Evolutionary conservation across 2,888 invertebrate genomes (phyloP), one percentile per base, ranked within the genome.

Genomic region (Cephus pulcher): DNA sequence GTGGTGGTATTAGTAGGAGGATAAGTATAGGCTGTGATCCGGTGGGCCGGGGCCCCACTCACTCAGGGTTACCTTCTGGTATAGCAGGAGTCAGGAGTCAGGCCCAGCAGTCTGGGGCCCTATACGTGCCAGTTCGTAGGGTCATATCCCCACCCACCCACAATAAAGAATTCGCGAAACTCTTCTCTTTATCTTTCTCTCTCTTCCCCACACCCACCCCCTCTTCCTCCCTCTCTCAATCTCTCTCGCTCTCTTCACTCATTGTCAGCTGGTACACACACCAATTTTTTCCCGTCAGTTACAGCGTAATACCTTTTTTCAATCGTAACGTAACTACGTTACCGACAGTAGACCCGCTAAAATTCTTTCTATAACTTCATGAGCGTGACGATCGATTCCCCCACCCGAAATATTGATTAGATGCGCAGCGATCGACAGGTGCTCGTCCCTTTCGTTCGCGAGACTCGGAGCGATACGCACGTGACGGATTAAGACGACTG

Each of bases 121-220:
- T 83, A 86, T 90, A 90, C 91, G 91, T 91, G 91, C 89, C 90
- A 85, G 91, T 89, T 89, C 91, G 90, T 82, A 85, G 89, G 90
- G 91, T 91, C 91, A 91, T 40, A 86, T 84, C 85, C 80, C 80
- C 85, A 78, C 82, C 79, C 80, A 34, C 74, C 73, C 56, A 56
- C 56, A 56, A 56, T 56, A 56, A 6, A 56, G 23, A 56, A 56
- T 56, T 56, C 56, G 23, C 56, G 23, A 56, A 56, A 56, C 56
- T 56, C 9, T 23, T 56, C 56, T 9, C 56, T 56, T 56, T 56
- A 23, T 56, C 56, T 56, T 23, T 56, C 78, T 79, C 78, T 77
- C 75, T 73, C 73, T 69, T 75, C 79, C 78, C 76, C 79, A 80
- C 83, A 75, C 75, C 77, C 79, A 79, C 76, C 68, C 34, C 15